Evolutionary conservation across 1,140 invertebrate species (phyloP).

Genomic region (Rhopalosiphum padi): DNA sequence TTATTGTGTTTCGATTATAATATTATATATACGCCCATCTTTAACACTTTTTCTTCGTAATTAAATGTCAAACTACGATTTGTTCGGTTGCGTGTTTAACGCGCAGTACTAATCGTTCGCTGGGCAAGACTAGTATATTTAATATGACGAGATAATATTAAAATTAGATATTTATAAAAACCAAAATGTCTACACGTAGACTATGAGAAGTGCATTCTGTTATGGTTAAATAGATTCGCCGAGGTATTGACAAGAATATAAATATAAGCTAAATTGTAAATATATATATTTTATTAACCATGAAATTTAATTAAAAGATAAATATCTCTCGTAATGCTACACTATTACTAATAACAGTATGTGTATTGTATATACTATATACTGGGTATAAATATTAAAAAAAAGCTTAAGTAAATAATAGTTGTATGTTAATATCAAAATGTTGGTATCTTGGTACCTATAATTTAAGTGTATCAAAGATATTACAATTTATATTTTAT

Average conservation of each 20-base stretch:
- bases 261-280: neutral
- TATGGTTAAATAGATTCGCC: neutral
- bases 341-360: neutral
- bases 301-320: neutral
- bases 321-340: neutral
- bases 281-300: neutral
- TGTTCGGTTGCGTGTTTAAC: neutral
- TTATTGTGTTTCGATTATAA: neutral
- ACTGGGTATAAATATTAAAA: no score
- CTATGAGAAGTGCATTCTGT: neutral
- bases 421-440: neutral
- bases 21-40: neutral
- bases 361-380: neutral
- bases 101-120: neutral
- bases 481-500: neutral
- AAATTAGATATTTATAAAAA: neutral
- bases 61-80: slow-evolving; percentile 8
- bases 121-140: neutral
- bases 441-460: neutral
- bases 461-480: neutral
- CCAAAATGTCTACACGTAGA: neutral
- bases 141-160: neutral
- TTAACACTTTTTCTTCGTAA: neutral
- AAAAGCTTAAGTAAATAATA: neutral
- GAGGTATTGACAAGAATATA: neutral